Evolutionary conservation across 2,888 invertebrate genomes (phyloP).

Genomic region (Leucophenga maculata): DNA sequence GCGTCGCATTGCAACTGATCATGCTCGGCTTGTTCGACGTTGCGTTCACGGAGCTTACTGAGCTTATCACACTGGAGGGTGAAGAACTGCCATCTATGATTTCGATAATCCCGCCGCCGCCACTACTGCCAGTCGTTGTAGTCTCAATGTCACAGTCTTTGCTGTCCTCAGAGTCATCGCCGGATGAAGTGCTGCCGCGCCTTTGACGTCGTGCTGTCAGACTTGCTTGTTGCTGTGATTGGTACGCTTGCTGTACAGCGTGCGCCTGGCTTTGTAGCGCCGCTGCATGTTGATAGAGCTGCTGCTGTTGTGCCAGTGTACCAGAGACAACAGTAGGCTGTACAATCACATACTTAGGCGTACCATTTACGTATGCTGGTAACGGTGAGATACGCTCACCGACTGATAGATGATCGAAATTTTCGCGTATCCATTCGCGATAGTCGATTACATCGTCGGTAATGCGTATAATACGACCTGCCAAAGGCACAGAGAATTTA

Average conservation of each 20-base stretch:
- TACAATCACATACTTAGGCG: conserved; percentile 62
- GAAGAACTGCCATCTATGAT: conserved; percentile 60
- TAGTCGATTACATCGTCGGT: conserved; percentile 91
- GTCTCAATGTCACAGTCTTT: conserved; percentile 71
- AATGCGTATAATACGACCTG: conserved; percentile 90
- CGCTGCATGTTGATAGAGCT: conserved; percentile 52
- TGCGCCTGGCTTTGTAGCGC: conserved; percentile 51
- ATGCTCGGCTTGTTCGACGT: conserved; percentile 42
- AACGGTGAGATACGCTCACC: conserved; percentile 65
- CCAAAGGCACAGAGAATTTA: background rate
- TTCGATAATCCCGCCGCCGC: conserved; percentile 41
- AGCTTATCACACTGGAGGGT: conserved; percentile 54
- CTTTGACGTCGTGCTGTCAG: conserved; percentile 61
- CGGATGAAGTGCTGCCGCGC: conserved; percentile 71
- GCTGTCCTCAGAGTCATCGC: conserved; percentile 72
- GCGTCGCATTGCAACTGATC: conserved; percentile 41
- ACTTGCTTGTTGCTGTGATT: conserved; percentile 44
- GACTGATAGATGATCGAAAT: conserved; percentile 68
- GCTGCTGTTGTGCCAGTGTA: conserved; percentile 50
- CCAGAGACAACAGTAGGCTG: conserved; percentile 54
- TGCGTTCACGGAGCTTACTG: conserved; percentile 32
- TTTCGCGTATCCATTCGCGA: conserved; percentile 73
- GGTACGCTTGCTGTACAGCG: conserved; percentile 40
- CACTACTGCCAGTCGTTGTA: conserved; percentile 40
- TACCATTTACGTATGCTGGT: conserved; percentile 53